Evolutionary conservation across 2,888 invertebrate species (phyloP), one percentile per base, ranked within the genome.

Genomic region (Drosophila greeni): DNA sequence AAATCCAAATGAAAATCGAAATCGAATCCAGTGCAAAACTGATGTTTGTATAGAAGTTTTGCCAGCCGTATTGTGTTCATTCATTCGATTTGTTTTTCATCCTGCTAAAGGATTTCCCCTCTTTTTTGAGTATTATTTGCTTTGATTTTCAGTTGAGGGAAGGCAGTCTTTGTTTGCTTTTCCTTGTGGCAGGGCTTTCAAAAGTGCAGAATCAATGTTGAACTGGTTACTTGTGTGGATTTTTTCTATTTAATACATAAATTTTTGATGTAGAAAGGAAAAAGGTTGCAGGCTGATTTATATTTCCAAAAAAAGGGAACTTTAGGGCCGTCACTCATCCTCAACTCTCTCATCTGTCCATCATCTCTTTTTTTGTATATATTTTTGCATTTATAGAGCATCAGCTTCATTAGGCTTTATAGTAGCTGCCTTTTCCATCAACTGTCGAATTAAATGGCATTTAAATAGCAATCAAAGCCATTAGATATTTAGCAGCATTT

Each of bases 381-480:
- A 37, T 43, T 45, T 12, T 18, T 12, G 4, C 14, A 37, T 59
- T 59, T 59, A 16, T 39, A 18, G 45, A 24, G 37, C 39, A 58
- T 42, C 42, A 42, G n/a, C 42, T 5, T 42, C 42, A 42, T 26
- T 24, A 3, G 11, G 29, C 11, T n/a, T 0, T 40, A 14, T 18
- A 39, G 36, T 12, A 39, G n/a, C 14, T 42, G n/a, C 33, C 26
- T 6, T 24, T 3, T 11, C 23, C 59, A 57, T 72, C 74, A 79
- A 52, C 66, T 74, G 73, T 58, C 82, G 67, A 73, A 70, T 76
- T 79, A 75, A 76, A 73, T 68, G 66, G 54, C 69, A 73, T 75
- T 79, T 73, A 68, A 70, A 65, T 60, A n/a, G 73, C 71, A 76
- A 68, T 78, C 74, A 72, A 11, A 34, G 68, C 48, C 64, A 48